These are phyloP conservation scores for Willowsia nigromaculata DNA, from an alignment of 2,888 invertebrate genomes.

Conservation along the genomic window DNA sequence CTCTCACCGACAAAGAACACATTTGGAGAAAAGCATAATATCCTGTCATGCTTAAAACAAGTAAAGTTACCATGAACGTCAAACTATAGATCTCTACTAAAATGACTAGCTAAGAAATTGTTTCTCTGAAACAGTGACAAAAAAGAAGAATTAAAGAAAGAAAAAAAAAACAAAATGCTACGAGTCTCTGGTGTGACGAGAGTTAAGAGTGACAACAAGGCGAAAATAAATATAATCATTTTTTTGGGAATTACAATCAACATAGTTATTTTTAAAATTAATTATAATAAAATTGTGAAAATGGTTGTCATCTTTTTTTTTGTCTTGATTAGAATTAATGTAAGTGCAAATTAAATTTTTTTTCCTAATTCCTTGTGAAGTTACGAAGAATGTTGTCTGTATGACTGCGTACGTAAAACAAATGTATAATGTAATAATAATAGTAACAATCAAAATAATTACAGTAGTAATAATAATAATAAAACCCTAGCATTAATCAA, in stretches of 20 bases:
- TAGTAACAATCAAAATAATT: not conserved
- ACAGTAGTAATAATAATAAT: slow-evolving; percentile 17
- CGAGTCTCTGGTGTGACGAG: slow-evolving; percentile 26
- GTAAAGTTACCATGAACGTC: not conserved
- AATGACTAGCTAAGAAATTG: not conserved
- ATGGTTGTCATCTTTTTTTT: slow-evolving; percentile 23
- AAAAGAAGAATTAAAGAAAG: slow-evolving; percentile 22
- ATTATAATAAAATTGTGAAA: slow-evolving; percentile 60
- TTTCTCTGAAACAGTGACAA: not conserved
- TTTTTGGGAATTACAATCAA: slow-evolving; percentile 15
- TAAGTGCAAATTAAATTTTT: not conserved
- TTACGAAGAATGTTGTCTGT: slow-evolving; percentile 45
- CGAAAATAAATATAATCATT: slow-evolving; percentile 64
- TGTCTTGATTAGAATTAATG: slow-evolving; percentile 1
- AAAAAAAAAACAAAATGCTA: slow-evolving; percentile 13
- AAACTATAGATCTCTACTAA: not conserved
- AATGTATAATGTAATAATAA: slow-evolving; percentile 24
- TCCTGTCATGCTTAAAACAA: not conserved
- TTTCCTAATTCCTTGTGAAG: not conserved
- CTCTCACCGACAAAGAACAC: slow-evolving; percentile 41
- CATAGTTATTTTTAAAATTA: slow-evolving; percentile 13
- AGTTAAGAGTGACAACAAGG: slow-evolving; percentile 65
- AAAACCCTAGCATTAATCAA: slow-evolving; percentile 39
- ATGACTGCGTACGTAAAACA: slow-evolving; percentile 58
- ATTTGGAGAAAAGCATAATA: slow-evolving; percentile 43